Conservation (phyloP, 2,797 vertebrate species). For the Pelochelys cantorii region DNA sequence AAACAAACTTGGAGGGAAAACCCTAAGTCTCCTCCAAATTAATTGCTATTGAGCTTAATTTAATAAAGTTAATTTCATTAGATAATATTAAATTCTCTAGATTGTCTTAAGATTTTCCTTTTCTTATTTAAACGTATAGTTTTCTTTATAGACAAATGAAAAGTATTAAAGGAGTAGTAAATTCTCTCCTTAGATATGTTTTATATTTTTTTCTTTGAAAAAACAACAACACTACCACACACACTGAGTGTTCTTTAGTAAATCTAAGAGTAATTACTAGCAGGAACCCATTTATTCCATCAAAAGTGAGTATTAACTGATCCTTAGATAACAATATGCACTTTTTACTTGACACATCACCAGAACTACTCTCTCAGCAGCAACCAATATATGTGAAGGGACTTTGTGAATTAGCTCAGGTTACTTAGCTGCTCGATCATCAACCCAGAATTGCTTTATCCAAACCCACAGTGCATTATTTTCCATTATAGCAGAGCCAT, state of each 20-base stretch:
- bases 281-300: neutral
- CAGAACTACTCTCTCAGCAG: neutral
- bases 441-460: neutral
- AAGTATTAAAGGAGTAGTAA: neutral
- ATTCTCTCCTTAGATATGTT: neutral
- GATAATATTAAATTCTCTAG: neutral
- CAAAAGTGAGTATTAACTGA: neutral
- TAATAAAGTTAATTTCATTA: neutral
- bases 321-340: neutral
- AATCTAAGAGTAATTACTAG: neutral
- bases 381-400: neutral
- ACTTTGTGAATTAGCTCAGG: neutral
- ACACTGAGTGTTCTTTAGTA: neutral
- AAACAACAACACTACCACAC: neutral
- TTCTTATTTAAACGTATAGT: neutral
- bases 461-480: neutral
- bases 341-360: neutral
- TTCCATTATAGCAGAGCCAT: neutral
- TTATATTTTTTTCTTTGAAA: neutral
- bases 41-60: constrained; percentile 4
- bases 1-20: neutral
- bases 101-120: neutral
- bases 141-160: neutral
- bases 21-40: neutral
- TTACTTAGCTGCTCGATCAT: neutral